Percentiles rank a stretch among this genome's conserved stretches.
Conservation (phyloP, 2,113 vertebrate species). For the Cervus canadensis region DNA sequence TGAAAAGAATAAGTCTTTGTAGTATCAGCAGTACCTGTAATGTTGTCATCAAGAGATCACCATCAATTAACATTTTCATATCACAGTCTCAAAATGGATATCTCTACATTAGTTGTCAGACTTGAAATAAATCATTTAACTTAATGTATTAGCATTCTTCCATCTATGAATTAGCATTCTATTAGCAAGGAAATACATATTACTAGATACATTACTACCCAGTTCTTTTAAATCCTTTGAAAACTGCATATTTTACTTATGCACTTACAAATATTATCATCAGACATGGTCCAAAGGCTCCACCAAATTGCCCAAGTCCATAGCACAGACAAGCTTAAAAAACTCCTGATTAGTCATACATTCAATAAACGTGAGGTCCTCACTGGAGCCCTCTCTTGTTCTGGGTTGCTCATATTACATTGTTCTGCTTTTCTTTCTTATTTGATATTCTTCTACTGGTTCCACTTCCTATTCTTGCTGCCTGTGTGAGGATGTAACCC, state of each 20-base stretch:
- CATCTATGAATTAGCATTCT: not conserved
- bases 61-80: constrained; percentile 7
- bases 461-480: not conserved
- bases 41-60: not conserved
- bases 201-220: not conserved
- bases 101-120: not conserved
- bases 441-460: not conserved
- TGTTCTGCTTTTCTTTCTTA: not conserved
- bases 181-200: not conserved
- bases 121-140: not conserved
- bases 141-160: not conserved
- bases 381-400: not conserved
- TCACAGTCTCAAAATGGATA: not conserved
- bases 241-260: not conserved
- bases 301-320: not conserved
- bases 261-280: not conserved
- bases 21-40: not conserved
- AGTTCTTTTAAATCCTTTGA: not conserved
- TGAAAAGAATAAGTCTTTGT: not conserved
- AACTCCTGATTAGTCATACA: not conserved
- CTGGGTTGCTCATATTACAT: not conserved
- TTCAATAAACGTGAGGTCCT: not conserved
- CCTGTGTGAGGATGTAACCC: not conserved
- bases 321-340: not conserved
- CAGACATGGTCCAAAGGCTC: not conserved